Evolutionary conservation across 2,797 vertebrate genomes (phyloP).

Genomic region (Silurus aristotelis): DNA sequence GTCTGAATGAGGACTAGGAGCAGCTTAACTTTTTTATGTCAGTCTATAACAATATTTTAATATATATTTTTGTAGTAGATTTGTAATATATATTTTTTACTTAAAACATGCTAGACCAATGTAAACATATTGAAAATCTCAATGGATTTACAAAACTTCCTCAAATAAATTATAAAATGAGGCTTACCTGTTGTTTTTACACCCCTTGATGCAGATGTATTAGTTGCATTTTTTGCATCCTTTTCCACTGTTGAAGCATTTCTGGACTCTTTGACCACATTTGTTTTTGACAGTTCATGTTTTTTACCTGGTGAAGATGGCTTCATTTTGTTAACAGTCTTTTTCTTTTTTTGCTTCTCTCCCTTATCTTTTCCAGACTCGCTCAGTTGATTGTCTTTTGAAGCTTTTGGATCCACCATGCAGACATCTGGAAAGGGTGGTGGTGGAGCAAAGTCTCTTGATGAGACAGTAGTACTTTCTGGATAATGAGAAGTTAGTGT

Average conservation of each 20-base stretch:
- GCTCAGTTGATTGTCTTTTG: slow-evolving; percentile 84
- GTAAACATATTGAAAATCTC: no score
- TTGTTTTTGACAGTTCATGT: slow-evolving; percentile 62
- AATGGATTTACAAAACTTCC: no score
- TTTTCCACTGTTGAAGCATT: slow-evolving; percentile 87
- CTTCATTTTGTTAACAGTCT: slow-evolving; percentile 84
- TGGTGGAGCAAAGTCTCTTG: slow-evolving; percentile 88
- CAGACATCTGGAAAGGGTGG: slow-evolving; percentile 79
- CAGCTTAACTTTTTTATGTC: no score
- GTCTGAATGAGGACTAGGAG: no score
- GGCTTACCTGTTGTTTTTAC: slow-evolving; percentile 85
- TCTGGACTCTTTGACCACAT: slow-evolving; percentile 83
- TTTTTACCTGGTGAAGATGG: no score
- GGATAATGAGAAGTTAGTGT: slow-evolving; percentile 90
- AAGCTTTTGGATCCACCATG: slow-evolving; percentile 62
- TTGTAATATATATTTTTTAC: no score
- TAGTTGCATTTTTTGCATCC: slow-evolving; percentile 96
- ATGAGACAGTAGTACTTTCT: slow-evolving; percentile 84
- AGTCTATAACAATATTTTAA: no score
- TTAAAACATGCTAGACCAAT: no score
- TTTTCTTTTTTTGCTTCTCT: slow-evolving; percentile 81
- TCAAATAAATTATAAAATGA: background rate
- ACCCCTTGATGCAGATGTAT: slow-evolving; percentile 87
- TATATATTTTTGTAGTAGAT: no score
- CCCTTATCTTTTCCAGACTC: slow-evolving; percentile 79